Base-by-base conservation (phyloP, 2,888 invertebrate genomes). In the Ectobius pallidus region DNA sequence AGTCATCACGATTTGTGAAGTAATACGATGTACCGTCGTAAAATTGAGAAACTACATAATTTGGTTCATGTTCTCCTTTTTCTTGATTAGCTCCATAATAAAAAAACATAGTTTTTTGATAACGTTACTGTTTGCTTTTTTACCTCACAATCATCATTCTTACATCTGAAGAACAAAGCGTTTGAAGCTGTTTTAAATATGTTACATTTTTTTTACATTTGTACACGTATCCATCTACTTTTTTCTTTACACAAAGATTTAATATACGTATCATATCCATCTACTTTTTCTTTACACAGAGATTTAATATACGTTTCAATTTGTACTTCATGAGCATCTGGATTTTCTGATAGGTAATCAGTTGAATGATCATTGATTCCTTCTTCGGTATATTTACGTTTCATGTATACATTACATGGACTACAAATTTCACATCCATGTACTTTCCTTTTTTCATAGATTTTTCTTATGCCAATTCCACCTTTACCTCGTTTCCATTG, bases 1-100 rank as follows among this genome's bases (percentile, higher is more conserved):
- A 76, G 18, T 76, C 76, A 32, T 75, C 72, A 69, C 75, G 76
- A 14, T 70, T 73, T 30, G 73, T 55, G 62, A 77, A 77, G 46
- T 58, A 9, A 39, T 9, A 39, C 14, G 39, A 9, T 39, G 6
- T 14, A 9, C 39, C 39, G 14, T 39, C 14, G 39, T 39, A 39
- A 39, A 9, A 39, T 39, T 39, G 39, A 39, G 39, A 6, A 39
- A 39, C 39, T 14, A 39, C 39, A 39, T 39, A 39, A 39, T 39
- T 39, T 39, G 39, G 39, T 39, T n/a, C n/a, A n/a, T n/a, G n/a
- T n/a, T n/a, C n/a, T n/a, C n/a, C n/a, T n/a, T n/a, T n/a, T n/a
- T n/a, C n/a, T n/a, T n/a, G n/a, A n/a, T n/a, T n/a, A n/a, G n/a
- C n/a, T n/a, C n/a, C n/a, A n/a, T n/a, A n/a, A n/a, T n/a, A n/a